Evolutionary conservation across 1,140 invertebrate species (phyloP).

Genomic region (Probaryconus sp.): DNA sequence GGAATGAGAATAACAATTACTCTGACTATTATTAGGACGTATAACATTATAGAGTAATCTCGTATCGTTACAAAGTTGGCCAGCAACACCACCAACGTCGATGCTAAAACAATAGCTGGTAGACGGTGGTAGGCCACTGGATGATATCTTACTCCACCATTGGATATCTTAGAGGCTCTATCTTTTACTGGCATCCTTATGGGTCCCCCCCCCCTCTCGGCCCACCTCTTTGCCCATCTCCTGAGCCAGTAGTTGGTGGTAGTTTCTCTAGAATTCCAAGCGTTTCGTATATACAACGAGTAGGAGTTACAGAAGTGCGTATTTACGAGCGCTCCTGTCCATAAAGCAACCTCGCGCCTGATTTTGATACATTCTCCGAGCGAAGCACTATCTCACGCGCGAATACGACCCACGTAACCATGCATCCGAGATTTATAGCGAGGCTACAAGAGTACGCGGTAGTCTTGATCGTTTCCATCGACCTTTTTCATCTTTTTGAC

Average conservation of each 20-base stretch:
- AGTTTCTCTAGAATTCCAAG: slow-evolving; percentile 70
- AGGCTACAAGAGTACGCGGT: slow-evolving; percentile 66
- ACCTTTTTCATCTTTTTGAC: slow-evolving; percentile 45
- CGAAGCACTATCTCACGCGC: slow-evolving; percentile 78
- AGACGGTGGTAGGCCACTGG: slow-evolving; percentile 28
- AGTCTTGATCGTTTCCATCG: slow-evolving; percentile 66
- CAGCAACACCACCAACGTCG: slow-evolving; percentile 32
- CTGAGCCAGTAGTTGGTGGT: slow-evolving; percentile 65
- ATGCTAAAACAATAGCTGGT: slow-evolving; percentile 72
- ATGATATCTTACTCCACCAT: slow-evolving; percentile 61
- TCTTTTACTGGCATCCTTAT: slow-evolving; percentile 78
- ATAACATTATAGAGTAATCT: slow-evolving; percentile 46
- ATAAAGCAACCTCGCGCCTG: slow-evolving; percentile 79
- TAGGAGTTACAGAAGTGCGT: slow-evolving; percentile 77
- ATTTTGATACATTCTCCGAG: slow-evolving; percentile 79
- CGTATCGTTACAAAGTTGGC: slow-evolving; percentile 35
- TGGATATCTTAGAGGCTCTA: slow-evolving; percentile 73
- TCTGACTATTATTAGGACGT: slow-evolving; percentile 35
- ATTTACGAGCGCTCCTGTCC: slow-evolving; percentile 79
- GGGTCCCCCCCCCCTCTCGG: slow-evolving; percentile 72
- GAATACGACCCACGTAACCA: slow-evolving; percentile 78
- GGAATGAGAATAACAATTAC: slow-evolving; percentile 39
- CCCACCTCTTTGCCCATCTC: slow-evolving; percentile 74
- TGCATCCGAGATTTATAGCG: slow-evolving; percentile 77
- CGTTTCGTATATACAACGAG: slow-evolving; percentile 67